These are phyloP conservation scores for Notothenia rossii DNA, from an alignment of 2,113 vertebrate genomes.

Conservation along the genomic window DNA sequence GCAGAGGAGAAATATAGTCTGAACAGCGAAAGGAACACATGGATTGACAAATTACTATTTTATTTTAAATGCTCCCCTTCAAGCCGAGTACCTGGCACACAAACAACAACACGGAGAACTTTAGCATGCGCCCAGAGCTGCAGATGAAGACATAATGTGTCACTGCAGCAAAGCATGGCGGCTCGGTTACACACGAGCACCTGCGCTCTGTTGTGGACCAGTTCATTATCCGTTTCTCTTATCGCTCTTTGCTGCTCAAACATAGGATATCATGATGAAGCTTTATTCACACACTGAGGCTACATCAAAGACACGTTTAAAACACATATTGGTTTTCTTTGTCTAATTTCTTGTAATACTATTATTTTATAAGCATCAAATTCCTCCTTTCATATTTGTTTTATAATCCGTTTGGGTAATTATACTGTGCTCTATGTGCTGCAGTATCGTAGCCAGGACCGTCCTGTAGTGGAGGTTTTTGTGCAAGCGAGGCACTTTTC, in stretches of 20 bases:
- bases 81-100: background rate
- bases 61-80: slow-evolving; percentile 19
- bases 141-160: slow-evolving; percentile 39
- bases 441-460: background rate
- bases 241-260: background rate
- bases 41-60: slow-evolving; percentile 43
- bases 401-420: background rate
- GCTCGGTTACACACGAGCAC: slow-evolving; percentile 17
- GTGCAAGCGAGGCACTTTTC: background rate
- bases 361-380: background rate
- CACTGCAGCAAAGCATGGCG: slow-evolving; percentile 27
- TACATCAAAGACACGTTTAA: background rate
- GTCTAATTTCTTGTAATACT: background rate
- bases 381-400: background rate
- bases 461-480: background rate
- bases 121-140: slow-evolving; percentile 24
- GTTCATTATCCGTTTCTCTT: slow-evolving; percentile 2
- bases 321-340: background rate
- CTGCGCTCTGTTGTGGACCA: slow-evolving; percentile 7
- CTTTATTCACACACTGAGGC: slow-evolving; percentile 7
- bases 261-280: background rate
- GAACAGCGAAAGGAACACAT: background rate
- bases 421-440: background rate
- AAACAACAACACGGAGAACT: background rate
- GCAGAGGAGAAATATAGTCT: slow-evolving; percentile 19